Conservation (phyloP, 2,113 vertebrate genomes). For the Mola mola region DNA sequence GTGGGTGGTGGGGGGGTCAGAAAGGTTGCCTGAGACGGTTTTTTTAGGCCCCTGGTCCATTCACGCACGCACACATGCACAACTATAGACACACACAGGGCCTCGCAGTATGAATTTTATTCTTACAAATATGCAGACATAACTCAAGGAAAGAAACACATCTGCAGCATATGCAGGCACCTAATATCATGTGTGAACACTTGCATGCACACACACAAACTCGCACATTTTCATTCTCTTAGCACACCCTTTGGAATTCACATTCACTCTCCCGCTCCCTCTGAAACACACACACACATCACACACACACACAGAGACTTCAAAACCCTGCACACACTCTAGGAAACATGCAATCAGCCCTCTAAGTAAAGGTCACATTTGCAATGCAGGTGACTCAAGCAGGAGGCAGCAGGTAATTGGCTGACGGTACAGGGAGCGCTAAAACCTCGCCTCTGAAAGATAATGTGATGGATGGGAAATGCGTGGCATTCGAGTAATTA, state of each 20-base stretch:
- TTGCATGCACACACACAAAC: conserved; percentile 23
- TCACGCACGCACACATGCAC: conserved; percentile 13
- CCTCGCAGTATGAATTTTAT: background rate
- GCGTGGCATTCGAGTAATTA: conserved; percentile 90
- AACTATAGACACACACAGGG: conserved; percentile 5
- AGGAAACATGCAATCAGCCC: conserved; percentile 91
- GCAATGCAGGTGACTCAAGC: conserved; percentile 89
- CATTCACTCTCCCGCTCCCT: conserved; percentile 14
- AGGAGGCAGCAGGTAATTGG: conserved; percentile 92
- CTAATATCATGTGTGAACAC: conserved; percentile 31
- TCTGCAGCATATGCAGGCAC: conserved; percentile 3
- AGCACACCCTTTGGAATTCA: conserved; percentile 45
- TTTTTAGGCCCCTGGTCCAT: conserved; percentile 40
- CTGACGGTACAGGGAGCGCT: conserved; percentile 84
- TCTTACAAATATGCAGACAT: conserved; percentile 5
- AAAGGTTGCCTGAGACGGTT: conserved; percentile 63
- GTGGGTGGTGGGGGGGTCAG: conserved; percentile 73
- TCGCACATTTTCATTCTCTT: conserved; percentile 44
- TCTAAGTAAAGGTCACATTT: conserved; percentile 98
- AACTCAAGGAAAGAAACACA: conserved; percentile 3
- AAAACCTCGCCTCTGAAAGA: conserved; percentile 86
- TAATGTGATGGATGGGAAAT: conserved; percentile 86
- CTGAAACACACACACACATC: conserved; percentile 5
- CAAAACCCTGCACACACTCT: conserved; percentile 63
- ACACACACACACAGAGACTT: conserved; percentile 33